A percentile compares a stretch with the other conserved stretches of the same genome.
Evolutionary conservation across 2,888 invertebrate genomes (phyloP).

Genomic region (Idaea dimidiata): DNA sequence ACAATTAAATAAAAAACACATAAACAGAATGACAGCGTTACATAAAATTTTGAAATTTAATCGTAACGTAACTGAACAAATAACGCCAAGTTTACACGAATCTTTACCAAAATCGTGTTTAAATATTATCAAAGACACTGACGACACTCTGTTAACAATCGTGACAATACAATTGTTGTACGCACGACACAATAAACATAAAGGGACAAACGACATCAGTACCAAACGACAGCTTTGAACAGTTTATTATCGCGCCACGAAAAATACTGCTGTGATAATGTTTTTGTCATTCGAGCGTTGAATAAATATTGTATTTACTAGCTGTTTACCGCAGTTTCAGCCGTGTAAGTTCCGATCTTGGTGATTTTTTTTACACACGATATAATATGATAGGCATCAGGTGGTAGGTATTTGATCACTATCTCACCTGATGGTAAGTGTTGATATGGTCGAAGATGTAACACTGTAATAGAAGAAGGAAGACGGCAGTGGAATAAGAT

Average conservation of each 20-base stretch:
- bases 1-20: too few species aligned
- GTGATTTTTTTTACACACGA: too few species aligned
- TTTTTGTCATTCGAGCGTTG: slow-evolving; percentile 34
- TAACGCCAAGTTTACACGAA: background rate
- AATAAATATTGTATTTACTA: slow-evolving; percentile 19
- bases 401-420: too few species aligned
- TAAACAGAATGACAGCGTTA: too few species aligned
- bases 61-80: background rate
- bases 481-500: too few species aligned
- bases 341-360: too few species aligned
- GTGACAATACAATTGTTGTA: slow-evolving; percentile 44
- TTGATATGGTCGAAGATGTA: too few species aligned
- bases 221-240: slow-evolving; percentile 26
- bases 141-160: slow-evolving; percentile 23
- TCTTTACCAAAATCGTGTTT: slow-evolving; percentile 2
- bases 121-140: slow-evolving; percentile 5
- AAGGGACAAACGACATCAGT: slow-evolving; percentile 54
- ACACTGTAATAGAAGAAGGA: too few species aligned
- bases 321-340: too few species aligned
- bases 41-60: too few species aligned
- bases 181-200: slow-evolving; percentile 32
- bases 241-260: slow-evolving; percentile 48
- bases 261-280: slow-evolving; percentile 40
- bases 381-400: too few species aligned
- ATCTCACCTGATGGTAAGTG: too few species aligned